phyloP scores from a whole-genome alignment of 1,140 invertebrate species.

The Brachionus calyciflorus region DNA sequence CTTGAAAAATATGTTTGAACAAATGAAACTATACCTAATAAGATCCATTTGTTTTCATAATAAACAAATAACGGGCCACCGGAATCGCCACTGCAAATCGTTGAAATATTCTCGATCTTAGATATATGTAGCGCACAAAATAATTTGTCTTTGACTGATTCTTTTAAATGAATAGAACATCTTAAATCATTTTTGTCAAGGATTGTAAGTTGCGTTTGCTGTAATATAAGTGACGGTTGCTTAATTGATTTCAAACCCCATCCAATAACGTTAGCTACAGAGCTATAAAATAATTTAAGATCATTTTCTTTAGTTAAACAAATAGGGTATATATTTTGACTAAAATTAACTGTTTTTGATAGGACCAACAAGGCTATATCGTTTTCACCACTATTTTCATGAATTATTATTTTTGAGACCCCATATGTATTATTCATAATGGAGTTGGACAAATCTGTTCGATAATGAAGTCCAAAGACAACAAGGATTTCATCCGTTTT shows the following conservation, averaged over 20 bases:
- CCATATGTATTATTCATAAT: slow-evolving; percentile 4
- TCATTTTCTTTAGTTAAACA: slow-evolving; percentile 2
- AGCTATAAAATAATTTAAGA: not conserved
- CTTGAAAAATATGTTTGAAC: not conserved
- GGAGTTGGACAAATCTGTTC: not conserved
- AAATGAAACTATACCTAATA: slow-evolving; percentile 25
- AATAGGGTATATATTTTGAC: not conserved
- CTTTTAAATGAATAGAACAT: not conserved
- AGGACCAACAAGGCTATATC: slow-evolving; percentile 11
- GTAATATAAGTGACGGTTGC: not conserved
- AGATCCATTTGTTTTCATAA: not conserved
- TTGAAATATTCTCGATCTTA: not conserved
- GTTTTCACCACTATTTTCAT: slow-evolving; percentile 36
- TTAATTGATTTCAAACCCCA: slow-evolving; percentile 8
- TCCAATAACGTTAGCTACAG: not conserved
- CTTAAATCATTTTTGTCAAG: slow-evolving; percentile 1
- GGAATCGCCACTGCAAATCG: slow-evolving; percentile 40
- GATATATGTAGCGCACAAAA: not conserved
- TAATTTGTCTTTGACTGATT: not conserved
- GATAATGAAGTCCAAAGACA: slow-evolving; percentile 29
- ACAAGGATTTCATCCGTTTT: not conserved
- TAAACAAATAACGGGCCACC: slow-evolving; percentile 22
- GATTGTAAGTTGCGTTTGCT: not conserved
- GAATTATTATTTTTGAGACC: slow-evolving; percentile 5
- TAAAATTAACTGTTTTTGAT: slow-evolving; percentile 3